Evolutionary conservation across 2,888 invertebrate genomes (phyloP).

Genomic region (Pterobdella sp.): DNA sequence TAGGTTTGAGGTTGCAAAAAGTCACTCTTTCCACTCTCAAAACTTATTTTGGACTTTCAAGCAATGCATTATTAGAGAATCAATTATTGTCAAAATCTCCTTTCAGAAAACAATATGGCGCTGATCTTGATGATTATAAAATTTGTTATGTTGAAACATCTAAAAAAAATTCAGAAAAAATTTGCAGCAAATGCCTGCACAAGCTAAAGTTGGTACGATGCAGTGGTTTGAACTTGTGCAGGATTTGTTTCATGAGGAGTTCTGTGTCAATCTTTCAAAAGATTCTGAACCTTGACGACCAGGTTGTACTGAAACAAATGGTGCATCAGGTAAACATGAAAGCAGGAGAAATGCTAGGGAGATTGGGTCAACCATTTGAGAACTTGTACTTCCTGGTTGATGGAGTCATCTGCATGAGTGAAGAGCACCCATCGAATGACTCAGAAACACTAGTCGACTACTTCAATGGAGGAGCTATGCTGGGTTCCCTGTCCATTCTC

Average conservation of each 20-base stretch:
- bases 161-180: background rate
- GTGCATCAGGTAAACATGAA: background rate
- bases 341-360: background rate
- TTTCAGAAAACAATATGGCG: background rate
- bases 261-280: slow-evolving; percentile 6
- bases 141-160: slow-evolving; percentile 19
- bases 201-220: background rate
- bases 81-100: background rate
- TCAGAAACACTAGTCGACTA: background rate
- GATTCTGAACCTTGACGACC: slow-evolving; percentile 18
- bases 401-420: slow-evolving; percentile 16
- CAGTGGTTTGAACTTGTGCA: slow-evolving; percentile 3
- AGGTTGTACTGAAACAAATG: background rate
- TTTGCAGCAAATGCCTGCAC: background rate
- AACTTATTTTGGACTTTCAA: slow-evolving; percentile 25
- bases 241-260: slow-evolving; percentile 1
- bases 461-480: background rate
- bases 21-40: slow-evolving; percentile 28
- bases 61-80: slow-evolving; percentile 23
- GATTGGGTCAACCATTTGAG: slow-evolving; percentile 18
- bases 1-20: slow-evolving; percentile 28
- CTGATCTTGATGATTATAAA: background rate
- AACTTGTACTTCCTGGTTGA: slow-evolving; percentile 19
- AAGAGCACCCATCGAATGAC: slow-evolving; percentile 11
- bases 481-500: slow-evolving; percentile 29